Base-by-base conservation (phyloP, 2,113 vertebrate species). In the Delphinus delphis region DNA sequence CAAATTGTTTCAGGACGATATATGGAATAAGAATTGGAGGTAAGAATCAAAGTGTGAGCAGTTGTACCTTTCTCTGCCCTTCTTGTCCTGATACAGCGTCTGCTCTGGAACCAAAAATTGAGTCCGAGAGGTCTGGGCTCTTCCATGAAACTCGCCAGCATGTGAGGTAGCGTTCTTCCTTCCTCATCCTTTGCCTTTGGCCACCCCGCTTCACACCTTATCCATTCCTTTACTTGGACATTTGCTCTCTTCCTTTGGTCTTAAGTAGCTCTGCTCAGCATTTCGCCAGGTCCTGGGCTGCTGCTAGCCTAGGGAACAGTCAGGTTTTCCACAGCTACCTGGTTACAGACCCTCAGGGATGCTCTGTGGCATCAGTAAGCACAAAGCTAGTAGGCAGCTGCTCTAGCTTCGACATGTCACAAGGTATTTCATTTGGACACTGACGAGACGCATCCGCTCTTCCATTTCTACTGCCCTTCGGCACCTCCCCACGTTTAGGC, bases 141-240 rank as follows among this genome's bases (percentile, higher is more conserved):
- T 18, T 8, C 77, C 18, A 1, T 4, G 23, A 17, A 26, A 5
- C n/a, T 62, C 9, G 8, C 14, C 63, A 21, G 33, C 62, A 3
- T 0, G 4, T 76, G 79, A 28, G 28, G 47, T 11, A 15, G 4
- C 3, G 3, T 1, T 31, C 20, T 14, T 1, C 38, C 21, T 14
- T 47, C 50, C 41, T 62, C 10, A 3, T 9, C 38, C 55, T 50
- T 62, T 79, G 63, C 80, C 63, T 21, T 8, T 0, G 5, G 5
- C 53, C 31, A 12, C 9, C 50, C 41, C 5, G 6, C 8, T 3
- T 5, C 11, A 33, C 15, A 11, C 63, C 31, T n/a, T 28, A 28
- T 50, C n/a, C 4, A 0, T 38, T 60, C 23, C 10, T 15, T 70
- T 20, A 23, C 2, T 2, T 15, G 15, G 7, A 68, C 38, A 1